These are phyloP conservation scores for Neomorphus geoffroyi DNA, from an alignment of 2,797 vertebrate species.

Conservation along the genomic window DNA sequence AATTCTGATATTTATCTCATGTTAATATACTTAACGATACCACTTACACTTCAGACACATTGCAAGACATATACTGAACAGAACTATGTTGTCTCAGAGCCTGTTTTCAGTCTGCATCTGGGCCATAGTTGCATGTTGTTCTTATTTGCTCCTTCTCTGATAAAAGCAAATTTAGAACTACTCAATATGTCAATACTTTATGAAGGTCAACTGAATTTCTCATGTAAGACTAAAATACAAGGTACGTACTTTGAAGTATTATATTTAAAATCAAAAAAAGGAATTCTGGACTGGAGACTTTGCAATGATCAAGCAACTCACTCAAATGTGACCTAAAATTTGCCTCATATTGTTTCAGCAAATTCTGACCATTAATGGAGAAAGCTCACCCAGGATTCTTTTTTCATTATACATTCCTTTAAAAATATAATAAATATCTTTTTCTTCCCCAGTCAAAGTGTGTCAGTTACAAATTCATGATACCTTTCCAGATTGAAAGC, in stretches of 20 bases:
- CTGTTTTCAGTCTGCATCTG: not conserved
- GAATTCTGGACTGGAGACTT: not conserved
- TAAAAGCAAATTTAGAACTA: not conserved
- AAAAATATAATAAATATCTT: slow-evolving; percentile 31
- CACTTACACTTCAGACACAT: not conserved
- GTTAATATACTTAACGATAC: not conserved
- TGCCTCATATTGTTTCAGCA: not conserved
- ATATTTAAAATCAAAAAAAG: not conserved
- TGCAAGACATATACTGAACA: not conserved
- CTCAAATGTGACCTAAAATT: not conserved
- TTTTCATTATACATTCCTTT: slow-evolving; percentile 31
- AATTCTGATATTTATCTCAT: not conserved
- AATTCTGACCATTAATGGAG: not conserved
- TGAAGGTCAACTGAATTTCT: not conserved
- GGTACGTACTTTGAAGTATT: not conserved
- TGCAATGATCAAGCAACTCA: not conserved
- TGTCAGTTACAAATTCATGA: slow-evolving; percentile 47
- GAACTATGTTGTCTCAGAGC: not conserved
- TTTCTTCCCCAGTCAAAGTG: slow-evolving; percentile 37
- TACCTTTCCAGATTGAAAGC: slow-evolving; percentile 41
- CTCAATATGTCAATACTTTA: not conserved
- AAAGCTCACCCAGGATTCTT: not conserved
- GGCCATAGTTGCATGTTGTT: not conserved
- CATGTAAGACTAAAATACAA: not conserved
- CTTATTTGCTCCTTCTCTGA: not conserved